A percentile compares a stretch with the other conserved stretches of the same genome.
Evolutionary conservation across 2,113 vertebrate species (phyloP).

Genomic region (Oncorhynchus gorbuscha): DNA sequence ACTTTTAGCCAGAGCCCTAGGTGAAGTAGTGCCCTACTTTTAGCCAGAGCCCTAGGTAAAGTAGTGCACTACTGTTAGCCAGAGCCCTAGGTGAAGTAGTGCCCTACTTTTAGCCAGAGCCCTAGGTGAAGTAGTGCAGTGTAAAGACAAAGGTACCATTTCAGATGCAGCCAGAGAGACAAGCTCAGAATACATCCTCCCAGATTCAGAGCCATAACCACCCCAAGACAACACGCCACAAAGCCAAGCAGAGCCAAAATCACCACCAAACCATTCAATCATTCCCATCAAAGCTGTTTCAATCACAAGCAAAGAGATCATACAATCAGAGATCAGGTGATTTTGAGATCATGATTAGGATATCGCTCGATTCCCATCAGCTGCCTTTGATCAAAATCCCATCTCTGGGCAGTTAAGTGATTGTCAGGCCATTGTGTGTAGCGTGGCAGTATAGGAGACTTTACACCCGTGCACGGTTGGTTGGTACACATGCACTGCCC

Average conservation of each 20-base stretch:
- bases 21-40: too few relatives aligned
- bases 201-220: background rate
- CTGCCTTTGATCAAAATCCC: slow-evolving; percentile 21
- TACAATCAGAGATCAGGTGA: slow-evolving; percentile 20
- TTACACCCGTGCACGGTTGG: slow-evolving; percentile 33
- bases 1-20: too few relatives aligned
- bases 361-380: slow-evolving; percentile 4
- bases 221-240: slow-evolving; percentile 14
- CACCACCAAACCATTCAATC: slow-evolving; percentile 3
- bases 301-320: slow-evolving; percentile 6
- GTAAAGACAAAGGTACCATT: too few relatives aligned
- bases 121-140: too few relatives aligned
- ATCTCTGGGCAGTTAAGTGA: slow-evolving; percentile 10
- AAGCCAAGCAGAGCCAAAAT: slow-evolving; percentile 56
- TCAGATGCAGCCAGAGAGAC: background rate
- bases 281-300: background rate
- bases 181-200: slow-evolving; percentile 23
- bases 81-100: too few relatives aligned
- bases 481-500: background rate
- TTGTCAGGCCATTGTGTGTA: slow-evolving; percentile 13
- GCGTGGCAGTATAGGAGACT: background rate
- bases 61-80: too few relatives aligned
- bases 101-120: too few relatives aligned
- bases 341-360: slow-evolving; percentile 40
- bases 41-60: too few relatives aligned